phyloP scores from a whole-genome alignment of 2,113 vertebrate species.

The Suricata suricatta region DNA sequence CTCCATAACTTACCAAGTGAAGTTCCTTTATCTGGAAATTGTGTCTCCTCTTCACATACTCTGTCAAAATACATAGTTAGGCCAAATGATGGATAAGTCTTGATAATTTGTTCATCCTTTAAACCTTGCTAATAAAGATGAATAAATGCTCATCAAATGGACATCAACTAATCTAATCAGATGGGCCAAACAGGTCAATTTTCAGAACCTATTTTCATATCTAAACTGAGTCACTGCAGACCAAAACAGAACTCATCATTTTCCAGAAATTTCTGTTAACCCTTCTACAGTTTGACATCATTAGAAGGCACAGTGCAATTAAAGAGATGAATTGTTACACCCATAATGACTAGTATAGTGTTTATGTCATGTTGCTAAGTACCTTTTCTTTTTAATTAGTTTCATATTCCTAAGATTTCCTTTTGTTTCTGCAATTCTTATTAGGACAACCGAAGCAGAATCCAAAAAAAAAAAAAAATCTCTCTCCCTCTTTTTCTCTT shows the following conservation, averaged over 20 bases:
- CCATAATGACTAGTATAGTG: background rate
- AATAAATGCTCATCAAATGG: conserved; percentile 42
- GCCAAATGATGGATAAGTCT: conserved; percentile 38
- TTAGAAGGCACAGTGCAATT: conserved; percentile 28
- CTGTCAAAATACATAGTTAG: conserved; percentile 31
- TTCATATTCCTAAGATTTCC: conserved; percentile 42
- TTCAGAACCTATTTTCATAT: conserved; percentile 47
- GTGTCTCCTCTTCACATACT: conserved; percentile 60
- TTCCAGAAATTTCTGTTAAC: background rate
- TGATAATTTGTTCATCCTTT: conserved; percentile 17
- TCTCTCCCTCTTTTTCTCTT: background rate
- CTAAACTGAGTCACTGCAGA: conserved; percentile 2
- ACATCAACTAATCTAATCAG: conserved; percentile 47
- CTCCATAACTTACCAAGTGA: background rate
- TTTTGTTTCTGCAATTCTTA: conserved; percentile 56
- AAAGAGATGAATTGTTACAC: background rate
- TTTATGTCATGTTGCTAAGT: background rate
- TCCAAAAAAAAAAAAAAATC: background rate
- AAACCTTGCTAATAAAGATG: conserved; percentile 57
- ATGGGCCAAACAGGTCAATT: conserved; percentile 22
- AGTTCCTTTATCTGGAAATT: conserved; percentile 66
- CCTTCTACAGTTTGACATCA: background rate
- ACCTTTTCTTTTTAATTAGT: conserved; percentile 51
- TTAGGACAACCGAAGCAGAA: conserved; percentile 54
- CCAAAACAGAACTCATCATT: background rate